Evolutionary conservation across 1,140 invertebrate species (phyloP).

Genomic region (Brachionus rotundiformis): DNA sequence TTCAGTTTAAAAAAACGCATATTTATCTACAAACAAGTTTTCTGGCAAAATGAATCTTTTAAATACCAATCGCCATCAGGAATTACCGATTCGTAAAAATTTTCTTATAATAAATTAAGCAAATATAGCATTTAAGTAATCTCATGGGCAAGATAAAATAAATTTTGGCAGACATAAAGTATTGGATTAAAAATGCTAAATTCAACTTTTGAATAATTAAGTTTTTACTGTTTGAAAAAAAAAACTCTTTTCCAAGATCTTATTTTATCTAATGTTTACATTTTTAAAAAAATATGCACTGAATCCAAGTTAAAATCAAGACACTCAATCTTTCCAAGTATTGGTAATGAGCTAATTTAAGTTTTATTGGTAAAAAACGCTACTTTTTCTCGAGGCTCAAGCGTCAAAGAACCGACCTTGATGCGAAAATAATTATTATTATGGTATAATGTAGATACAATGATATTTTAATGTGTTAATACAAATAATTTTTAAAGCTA

Average conservation of each 20-base stretch:
- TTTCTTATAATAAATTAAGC: not conserved
- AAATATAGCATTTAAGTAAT: not conserved
- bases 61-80: not conserved
- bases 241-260: not conserved
- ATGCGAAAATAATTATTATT: not conserved
- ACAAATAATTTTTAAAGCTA: not conserved
- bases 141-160: not conserved
- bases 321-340: not conserved
- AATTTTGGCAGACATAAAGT: not conserved
- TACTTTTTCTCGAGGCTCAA: not conserved
- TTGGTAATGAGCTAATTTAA: conserved; percentile 14
- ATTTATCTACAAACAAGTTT: too few relatives aligned
- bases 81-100: not conserved
- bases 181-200: not conserved
- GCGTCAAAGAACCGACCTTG: not conserved
- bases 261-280: not conserved
- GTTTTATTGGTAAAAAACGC: not conserved
- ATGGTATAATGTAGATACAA: not conserved
- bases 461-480: conserved; percentile 6
- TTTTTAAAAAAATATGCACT: not conserved
- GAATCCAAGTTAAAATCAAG: not conserved
- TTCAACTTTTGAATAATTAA: not conserved
- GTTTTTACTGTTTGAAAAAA: not conserved
- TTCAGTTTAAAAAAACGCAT: not conserved
- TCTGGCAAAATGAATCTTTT: not conserved